phyloP scores from a whole-genome alignment of 2,797 vertebrate species.

The Loriculus beryllinus region DNA sequence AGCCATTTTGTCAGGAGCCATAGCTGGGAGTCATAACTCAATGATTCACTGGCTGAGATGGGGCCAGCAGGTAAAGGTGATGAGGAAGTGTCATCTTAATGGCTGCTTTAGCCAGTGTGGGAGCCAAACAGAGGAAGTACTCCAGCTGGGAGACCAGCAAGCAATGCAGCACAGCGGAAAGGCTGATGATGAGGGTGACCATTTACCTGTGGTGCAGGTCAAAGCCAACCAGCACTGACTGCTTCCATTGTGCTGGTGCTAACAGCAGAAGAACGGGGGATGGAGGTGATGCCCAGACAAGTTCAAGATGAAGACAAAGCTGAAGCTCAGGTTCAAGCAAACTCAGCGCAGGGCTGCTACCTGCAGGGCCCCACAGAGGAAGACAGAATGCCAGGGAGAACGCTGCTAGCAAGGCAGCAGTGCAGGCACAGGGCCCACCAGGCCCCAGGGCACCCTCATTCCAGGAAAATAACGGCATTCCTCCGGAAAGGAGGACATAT shows the following conservation, averaged over 20 bases:
- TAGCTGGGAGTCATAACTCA: not conserved
- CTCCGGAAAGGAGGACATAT: not conserved
- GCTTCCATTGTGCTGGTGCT: not conserved
- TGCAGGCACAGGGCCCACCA: fast-evolving
- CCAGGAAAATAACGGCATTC: fast-evolving
- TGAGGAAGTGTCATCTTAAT: not conserved
- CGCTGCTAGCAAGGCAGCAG: not conserved
- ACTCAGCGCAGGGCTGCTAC: not conserved
- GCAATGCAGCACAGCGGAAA: fast-evolving
- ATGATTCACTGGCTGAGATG: not conserved
- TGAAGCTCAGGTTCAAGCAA: not conserved
- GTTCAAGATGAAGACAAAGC: not conserved
- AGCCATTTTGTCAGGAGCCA: fast-evolving
- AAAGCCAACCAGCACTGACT: fast-evolving
- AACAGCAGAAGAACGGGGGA: not conserved
- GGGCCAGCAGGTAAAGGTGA: not conserved
- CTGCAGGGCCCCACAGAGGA: not conserved
- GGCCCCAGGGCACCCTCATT: not conserved
- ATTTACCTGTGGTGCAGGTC: not conserved
- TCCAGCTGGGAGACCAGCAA: fast-evolving
- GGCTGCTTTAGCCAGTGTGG: not conserved
- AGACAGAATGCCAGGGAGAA: not conserved
- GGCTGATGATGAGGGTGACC: fast-evolving
- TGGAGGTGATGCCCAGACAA: not conserved
- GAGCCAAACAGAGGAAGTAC: not conserved